A percentile compares a stretch with the other conserved stretches of the same genome.
Evolutionary conservation across 2,797 vertebrate species (phyloP).

Genomic region (Pygocentrus nattereri): DNA sequence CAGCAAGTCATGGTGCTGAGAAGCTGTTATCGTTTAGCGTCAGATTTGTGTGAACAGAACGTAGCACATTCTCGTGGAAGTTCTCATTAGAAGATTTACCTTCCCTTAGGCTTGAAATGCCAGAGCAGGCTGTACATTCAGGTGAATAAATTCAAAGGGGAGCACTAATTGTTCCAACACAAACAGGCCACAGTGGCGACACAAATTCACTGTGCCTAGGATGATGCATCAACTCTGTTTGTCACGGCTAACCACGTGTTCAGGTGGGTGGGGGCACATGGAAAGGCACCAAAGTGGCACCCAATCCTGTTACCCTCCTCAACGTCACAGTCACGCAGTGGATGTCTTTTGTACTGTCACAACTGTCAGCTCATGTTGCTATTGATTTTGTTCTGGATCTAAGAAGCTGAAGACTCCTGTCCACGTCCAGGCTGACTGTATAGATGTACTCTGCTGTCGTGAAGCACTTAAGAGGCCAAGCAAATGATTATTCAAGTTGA

Average conservation of each 20-base stretch:
- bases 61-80: not conserved
- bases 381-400: conserved; percentile 51
- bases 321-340: conserved; percentile 25
- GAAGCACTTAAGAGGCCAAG: conserved; percentile 14
- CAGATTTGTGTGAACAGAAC: conserved; percentile 5
- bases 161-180: not conserved
- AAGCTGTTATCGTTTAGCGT: not conserved
- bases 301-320: conserved; percentile 20
- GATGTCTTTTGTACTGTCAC: conserved; percentile 50
- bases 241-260: not conserved
- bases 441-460: not conserved
- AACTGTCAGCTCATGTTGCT: conserved; percentile 48
- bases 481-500: conserved; percentile 2
- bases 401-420: conserved; percentile 16
- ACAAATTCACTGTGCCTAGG: not conserved
- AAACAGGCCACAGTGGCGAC: not conserved
- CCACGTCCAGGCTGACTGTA: conserved; percentile 13
- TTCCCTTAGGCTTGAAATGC: not conserved
- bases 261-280: conserved; percentile 23
- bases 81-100: not conserved
- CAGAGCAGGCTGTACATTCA: not conserved
- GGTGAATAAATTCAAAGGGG: not conserved
- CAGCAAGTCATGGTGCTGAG: not conserved
- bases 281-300: conserved; percentile 11
- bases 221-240: conserved; percentile 32